A percentile compares a stretch with the other conserved stretches of the same genome.
phyloP scores from a whole-genome alignment of 2,797 vertebrate genomes.

The Pipistrellus pygmaeus region DNA sequence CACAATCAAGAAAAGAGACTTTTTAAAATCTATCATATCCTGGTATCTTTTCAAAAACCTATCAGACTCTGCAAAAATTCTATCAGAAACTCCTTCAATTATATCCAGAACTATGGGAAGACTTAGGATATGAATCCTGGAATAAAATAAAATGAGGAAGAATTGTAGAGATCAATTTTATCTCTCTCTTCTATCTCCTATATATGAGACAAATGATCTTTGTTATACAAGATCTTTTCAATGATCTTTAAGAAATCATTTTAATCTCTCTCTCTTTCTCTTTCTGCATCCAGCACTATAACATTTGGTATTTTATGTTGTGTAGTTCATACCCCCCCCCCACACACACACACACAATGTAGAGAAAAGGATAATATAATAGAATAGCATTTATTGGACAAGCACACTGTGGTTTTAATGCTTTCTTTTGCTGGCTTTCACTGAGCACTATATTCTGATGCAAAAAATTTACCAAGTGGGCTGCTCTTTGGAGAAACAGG shows the following conservation, averaged over 20 bases:
- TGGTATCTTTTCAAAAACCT: background rate
- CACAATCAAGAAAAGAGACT: background rate
- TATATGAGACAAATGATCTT: background rate
- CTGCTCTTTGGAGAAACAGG: background rate
- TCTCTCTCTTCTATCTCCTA: background rate
- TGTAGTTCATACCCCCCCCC: background rate
- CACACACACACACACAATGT: too few relatives aligned
- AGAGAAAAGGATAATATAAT: background rate
- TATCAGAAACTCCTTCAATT: background rate
- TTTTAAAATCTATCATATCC: background rate
- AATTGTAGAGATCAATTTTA: background rate
- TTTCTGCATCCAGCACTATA: background rate
- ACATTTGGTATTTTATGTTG: background rate
- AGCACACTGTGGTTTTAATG: background rate
- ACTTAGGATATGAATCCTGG: background rate
- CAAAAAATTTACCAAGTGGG: background rate
- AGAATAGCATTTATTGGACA: constrained; percentile 27
- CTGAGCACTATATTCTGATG: background rate
- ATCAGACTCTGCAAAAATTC: background rate
- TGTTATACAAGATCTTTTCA: background rate
- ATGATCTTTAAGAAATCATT: background rate
- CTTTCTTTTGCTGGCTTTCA: background rate
- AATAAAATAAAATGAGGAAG: background rate
- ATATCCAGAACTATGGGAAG: background rate
- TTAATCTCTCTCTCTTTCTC: background rate